Percentiles rank a stretch among this genome's conserved stretches.
phyloP scores from a whole-genome alignment of 2,888 invertebrate species.

The Agonum fuliginosum region DNA sequence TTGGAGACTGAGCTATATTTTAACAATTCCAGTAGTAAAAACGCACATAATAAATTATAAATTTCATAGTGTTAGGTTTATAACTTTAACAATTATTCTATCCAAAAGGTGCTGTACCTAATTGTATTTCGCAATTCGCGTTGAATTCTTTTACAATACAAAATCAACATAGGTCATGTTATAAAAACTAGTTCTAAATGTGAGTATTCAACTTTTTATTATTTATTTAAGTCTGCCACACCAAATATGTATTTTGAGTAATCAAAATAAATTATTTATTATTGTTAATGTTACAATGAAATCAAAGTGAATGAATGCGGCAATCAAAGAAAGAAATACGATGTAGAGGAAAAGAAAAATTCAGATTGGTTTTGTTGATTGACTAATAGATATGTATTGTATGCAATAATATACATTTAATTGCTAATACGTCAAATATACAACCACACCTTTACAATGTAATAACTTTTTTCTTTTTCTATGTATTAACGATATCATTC shows the following conservation, averaged over 20 bases:
- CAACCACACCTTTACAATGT: conserved; percentile 13
- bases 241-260: conserved; percentile 12
- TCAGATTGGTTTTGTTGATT: conserved; percentile 20
- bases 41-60: too few relatives aligned
- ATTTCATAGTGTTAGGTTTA: too few relatives aligned
- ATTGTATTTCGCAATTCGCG: too few relatives aligned
- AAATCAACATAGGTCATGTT: conserved; percentile 33
- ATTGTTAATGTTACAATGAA: not conserved
- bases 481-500: conserved; percentile 10
- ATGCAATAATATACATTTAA: conserved; percentile 37
- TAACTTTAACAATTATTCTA: too few relatives aligned
- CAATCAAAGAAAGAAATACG: conserved; percentile 13
- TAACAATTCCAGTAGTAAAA: too few relatives aligned
- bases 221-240: not conserved
- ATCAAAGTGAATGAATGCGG: not conserved
- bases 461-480: not conserved
- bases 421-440: conserved; percentile 38
- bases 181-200: not conserved
- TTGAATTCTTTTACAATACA: too few relatives aligned
- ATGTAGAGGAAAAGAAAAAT: not conserved
- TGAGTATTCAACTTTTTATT: conserved; percentile 31
- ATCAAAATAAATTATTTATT: conserved; percentile 33
- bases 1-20: too few relatives aligned
- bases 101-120: too few relatives aligned
- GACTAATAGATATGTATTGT: conserved; percentile 36